A percentile compares a stretch with the other conserved stretches of the same genome.
These are phyloP conservation scores for Monomorium pharaonis DNA, from an alignment of 1,140 invertebrate genomes.

Conservation along the genomic window DNA sequence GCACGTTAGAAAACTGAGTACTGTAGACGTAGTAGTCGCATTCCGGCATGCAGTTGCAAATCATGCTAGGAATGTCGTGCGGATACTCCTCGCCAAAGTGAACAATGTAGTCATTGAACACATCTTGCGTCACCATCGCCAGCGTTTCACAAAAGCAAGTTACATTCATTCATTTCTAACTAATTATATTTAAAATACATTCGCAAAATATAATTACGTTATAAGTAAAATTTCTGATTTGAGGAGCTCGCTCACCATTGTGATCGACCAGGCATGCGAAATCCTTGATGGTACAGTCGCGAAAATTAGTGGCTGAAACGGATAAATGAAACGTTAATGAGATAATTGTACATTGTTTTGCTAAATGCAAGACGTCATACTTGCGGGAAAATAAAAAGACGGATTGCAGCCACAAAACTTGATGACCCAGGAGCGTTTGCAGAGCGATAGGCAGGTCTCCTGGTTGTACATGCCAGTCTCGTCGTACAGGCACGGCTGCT, in stretches of 20 bases:
- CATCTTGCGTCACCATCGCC: constrained; percentile 22
- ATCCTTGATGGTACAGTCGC: constrained; percentile 56
- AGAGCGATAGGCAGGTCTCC: constrained; percentile 52
- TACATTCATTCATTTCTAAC: neutral
- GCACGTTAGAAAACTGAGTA: constrained; percentile 43
- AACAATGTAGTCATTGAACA: constrained; percentile 53
- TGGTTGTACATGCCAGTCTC: constrained; percentile 32
- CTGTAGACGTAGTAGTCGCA: constrained; percentile 55
- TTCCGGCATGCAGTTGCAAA: constrained; percentile 58
- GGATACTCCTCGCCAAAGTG: neutral
- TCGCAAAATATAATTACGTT: neutral
- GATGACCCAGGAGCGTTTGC: constrained; percentile 39
- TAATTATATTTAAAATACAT: neutral
- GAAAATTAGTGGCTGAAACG: constrained; percentile 12
- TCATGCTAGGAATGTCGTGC: constrained; percentile 14
- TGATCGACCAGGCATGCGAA: constrained; percentile 42
- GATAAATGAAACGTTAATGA: constrained; percentile 9
- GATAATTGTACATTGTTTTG: neutral
- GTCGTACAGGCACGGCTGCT: constrained; percentile 43
- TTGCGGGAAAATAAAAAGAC: constrained; percentile 50
- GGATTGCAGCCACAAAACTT: constrained; percentile 56
- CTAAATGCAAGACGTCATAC: constrained; percentile 21
- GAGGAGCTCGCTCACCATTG: constrained; percentile 40
- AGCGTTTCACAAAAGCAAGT: neutral
- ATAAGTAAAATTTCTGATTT: neutral